phyloP scores from a whole-genome alignment of 1,140 invertebrate species.

The Microplitis demolitor region DNA sequence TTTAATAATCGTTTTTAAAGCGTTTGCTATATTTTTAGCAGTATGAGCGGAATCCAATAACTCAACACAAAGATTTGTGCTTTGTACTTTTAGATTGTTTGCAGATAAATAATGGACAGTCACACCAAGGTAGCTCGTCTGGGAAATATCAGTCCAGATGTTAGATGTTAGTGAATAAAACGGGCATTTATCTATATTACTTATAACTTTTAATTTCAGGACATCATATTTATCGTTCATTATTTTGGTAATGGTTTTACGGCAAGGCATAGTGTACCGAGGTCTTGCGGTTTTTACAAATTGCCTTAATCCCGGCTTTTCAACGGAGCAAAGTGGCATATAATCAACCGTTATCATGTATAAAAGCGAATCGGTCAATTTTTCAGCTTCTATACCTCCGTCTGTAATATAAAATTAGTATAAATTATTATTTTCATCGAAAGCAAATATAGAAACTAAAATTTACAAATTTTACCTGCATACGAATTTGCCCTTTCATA shows the following conservation, averaged over 20 bases:
- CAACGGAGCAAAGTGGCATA: constrained; percentile 38
- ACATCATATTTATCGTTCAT: constrained; percentile 28
- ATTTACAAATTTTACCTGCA: neutral
- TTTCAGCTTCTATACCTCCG: constrained; percentile 28
- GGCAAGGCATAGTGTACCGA: constrained; percentile 40
- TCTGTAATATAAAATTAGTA: constrained; percentile 18
- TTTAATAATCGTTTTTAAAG: constrained; percentile 5
- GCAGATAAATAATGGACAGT: constrained; percentile 29
- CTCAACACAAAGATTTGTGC: constrained; percentile 22
- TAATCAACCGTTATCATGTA: constrained; percentile 47
- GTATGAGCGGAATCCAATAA: constrained; percentile 16
- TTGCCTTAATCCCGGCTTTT: constrained; percentile 43
- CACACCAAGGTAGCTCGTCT: constrained; percentile 32
- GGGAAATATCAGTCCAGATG: constrained; percentile 31
- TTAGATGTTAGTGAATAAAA: constrained; percentile 28
- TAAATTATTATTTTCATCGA: neutral
- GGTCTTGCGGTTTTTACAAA: constrained; percentile 39
- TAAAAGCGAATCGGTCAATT: constrained; percentile 37
- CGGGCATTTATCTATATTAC: constrained; percentile 6
- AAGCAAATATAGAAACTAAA: neutral
- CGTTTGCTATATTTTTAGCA: constrained; percentile 9
- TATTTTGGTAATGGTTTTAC: constrained; percentile 37
- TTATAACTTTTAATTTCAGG: constrained; percentile 24
- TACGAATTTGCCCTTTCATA: neutral
- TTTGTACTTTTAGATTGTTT: constrained; percentile 11